Evolutionary conservation across 2,113 vertebrate species (phyloP).

Genomic region (Sebastes schlegelii): DNA sequence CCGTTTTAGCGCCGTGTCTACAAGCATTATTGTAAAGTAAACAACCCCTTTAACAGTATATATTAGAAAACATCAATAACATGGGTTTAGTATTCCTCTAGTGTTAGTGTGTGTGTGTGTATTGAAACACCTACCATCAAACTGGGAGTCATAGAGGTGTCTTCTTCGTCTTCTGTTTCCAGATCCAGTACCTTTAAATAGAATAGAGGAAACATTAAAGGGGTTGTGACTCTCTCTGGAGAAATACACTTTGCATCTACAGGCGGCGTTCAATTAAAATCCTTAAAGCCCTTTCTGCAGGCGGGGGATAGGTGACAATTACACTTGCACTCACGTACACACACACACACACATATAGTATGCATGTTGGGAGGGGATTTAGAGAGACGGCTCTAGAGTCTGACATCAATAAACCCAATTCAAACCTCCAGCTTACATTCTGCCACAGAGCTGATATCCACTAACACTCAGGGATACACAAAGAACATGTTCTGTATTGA

Average conservation of each 20-base stretch:
- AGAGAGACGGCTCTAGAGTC: conserved; percentile 33
- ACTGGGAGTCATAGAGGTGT: not conserved
- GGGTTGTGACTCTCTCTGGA: conserved; percentile 57
- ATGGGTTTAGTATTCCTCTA: conserved; percentile 3
- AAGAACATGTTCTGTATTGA: conserved; percentile 39
- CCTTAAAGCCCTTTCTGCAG: conserved; percentile 57
- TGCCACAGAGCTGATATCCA: conserved; percentile 25
- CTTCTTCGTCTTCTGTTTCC: conserved; percentile 1
- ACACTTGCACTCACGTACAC: conserved; percentile 15
- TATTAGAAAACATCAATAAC: conserved; percentile 1
- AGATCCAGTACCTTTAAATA: conserved; percentile 51
- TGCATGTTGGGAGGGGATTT: conserved; percentile 38
- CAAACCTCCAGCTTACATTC: conserved; percentile 53
- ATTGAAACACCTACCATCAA: conserved; percentile 21
- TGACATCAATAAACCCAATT: conserved; percentile 60
- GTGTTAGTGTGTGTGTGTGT: not conserved
- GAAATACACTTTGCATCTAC: conserved; percentile 61
- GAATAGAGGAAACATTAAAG: conserved; percentile 50
- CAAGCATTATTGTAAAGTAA: conserved; percentile 5
- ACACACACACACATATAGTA: conserved; percentile 7
- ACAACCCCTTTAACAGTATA: conserved; percentile 1
- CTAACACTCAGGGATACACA: conserved; percentile 29
- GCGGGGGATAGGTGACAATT: conserved; percentile 44
- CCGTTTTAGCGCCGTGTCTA: not conserved
- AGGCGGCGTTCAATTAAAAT: conserved; percentile 61